Evolutionary conservation across 2,888 invertebrate genomes (phyloP).

Genomic region (Microplitis deprimator): DNA sequence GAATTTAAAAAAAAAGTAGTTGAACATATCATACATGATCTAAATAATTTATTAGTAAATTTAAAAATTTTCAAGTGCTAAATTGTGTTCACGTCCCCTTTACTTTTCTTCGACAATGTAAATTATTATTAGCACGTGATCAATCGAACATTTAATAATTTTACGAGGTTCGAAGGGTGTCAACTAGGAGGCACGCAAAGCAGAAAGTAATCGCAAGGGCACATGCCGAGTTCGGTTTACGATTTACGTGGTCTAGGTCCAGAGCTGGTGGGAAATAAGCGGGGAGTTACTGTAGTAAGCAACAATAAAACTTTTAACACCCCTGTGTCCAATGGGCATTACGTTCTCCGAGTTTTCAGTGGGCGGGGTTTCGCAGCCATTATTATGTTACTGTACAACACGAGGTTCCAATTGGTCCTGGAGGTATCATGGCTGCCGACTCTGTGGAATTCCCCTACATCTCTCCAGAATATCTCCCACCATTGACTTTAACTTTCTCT

Average conservation of each 20-base stretch:
- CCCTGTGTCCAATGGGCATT: conserved; percentile 67
- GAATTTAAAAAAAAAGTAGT: no score
- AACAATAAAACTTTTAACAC: conserved; percentile 69
- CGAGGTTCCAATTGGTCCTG: conserved; percentile 59
- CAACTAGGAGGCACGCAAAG: conserved; percentile 60
- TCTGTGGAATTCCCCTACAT: conserved; percentile 54
- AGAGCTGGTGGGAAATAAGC: conserved; percentile 50
- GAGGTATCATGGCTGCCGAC: conserved; percentile 67
- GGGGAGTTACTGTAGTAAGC: conserved; percentile 61
- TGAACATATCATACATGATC: not conserved
- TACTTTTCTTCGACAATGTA: not conserved
- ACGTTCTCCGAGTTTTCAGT: conserved; percentile 61
- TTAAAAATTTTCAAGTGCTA: not conserved
- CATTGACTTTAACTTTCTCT: conserved; percentile 38
- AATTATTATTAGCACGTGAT: conserved; percentile 7
- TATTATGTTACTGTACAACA: conserved; percentile 62
- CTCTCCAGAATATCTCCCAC: conserved; percentile 33
- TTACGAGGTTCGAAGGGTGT: conserved; percentile 56
- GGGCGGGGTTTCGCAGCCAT: conserved; percentile 70
- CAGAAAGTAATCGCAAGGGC: conserved; percentile 52
- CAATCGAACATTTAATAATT: conserved; percentile 25
- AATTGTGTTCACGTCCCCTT: not conserved
- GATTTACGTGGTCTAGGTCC: conserved; percentile 55
- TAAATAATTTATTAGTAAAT: not conserved
- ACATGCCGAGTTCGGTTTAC: conserved; percentile 58